These are phyloP conservation scores for Tinea semifulvella DNA, from an alignment of 2,888 invertebrate species.

Conservation along the genomic window DNA sequence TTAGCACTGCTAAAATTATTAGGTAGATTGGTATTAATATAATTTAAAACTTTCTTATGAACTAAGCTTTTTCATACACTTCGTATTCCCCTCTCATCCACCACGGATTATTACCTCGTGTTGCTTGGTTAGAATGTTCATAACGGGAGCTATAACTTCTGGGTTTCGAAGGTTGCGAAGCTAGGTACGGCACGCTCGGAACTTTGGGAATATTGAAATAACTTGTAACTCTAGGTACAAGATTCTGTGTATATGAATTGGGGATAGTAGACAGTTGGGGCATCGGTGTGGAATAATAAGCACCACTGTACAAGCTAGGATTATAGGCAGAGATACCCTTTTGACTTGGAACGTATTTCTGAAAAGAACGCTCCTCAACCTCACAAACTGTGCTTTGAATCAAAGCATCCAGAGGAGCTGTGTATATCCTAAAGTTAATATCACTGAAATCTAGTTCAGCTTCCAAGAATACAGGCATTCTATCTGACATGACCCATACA, in stretches of 20 bases:
- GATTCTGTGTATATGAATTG: constrained; percentile 20
- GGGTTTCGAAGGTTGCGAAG: neutral
- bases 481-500: constrained; percentile 84
- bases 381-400: constrained; percentile 80
- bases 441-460: constrained; percentile 76
- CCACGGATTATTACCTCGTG: constrained; percentile 26
- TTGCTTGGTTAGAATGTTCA: constrained; percentile 13
- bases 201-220: constrained; percentile 30
- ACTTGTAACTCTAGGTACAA: constrained; percentile 26
- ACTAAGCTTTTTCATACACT: constrained; percentile 27
- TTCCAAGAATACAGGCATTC: constrained; percentile 81
- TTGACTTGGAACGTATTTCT: neutral
- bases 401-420: constrained; percentile 72
- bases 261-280: constrained; percentile 1
- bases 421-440: constrained; percentile 80
- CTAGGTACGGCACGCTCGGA: constrained; percentile 23
- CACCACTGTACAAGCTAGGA: neutral
- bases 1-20: neutral
- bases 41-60: neutral
- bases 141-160: constrained; percentile 1
- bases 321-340: neutral
- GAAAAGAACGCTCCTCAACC: constrained; percentile 14
- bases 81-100: constrained; percentile 31
- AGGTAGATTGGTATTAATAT: neutral
- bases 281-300: constrained; percentile 8